Evolutionary conservation across 2,888 invertebrate genomes (phyloP), one percentile per base, ranked within the genome.

Genomic region (Euspilapteryx auroguttella): DNA sequence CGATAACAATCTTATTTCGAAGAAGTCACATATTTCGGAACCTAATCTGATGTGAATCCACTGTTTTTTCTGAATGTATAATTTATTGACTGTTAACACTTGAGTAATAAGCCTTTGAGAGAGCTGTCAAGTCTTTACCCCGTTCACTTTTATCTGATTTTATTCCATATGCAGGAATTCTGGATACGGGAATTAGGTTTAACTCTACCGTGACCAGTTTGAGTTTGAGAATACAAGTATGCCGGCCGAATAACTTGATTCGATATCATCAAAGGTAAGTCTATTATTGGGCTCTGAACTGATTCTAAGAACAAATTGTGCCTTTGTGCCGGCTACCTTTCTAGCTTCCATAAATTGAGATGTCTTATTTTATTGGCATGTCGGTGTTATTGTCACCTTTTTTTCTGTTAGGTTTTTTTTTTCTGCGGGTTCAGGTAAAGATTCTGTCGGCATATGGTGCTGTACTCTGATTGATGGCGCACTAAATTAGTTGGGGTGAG

Each of bases 311-410:
- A 17, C 17, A 17, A 17, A 17, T 17, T 17, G 17, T n/a, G n/a
- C n/a, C n/a, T n/a, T n/a, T n/a, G n/a, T n/a, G n/a, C n/a, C n/a
- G n/a, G n/a, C n/a, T n/a, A n/a, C n/a, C n/a, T n/a, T n/a, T n/a
- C n/a, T n/a, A n/a, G n/a, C n/a, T n/a, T 8, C 48, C 54, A 61
- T 66, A 69, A 66, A 73, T 69, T 65, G 64, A 75, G 68, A 66
- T 52, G 55, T 73, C 11, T 59, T 50, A 59, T 50, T 58, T 61
- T 54, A 59, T 52, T 50, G 55, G 55, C 48, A 48, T 54, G 55
- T 56, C 47, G 47, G 42, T 42, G 45, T 56, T 56, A 61, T 61
- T 66, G 63, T 64, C 58, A 57, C 53, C 49, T 63, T 69, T 73
- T 65, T 68, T 65, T 51, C 40, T 36, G 30, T 31, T 27, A 34